These are phyloP conservation scores for Ethmia dodecea DNA, from an alignment of 2,888 invertebrate genomes.

Conservation along the genomic window DNA sequence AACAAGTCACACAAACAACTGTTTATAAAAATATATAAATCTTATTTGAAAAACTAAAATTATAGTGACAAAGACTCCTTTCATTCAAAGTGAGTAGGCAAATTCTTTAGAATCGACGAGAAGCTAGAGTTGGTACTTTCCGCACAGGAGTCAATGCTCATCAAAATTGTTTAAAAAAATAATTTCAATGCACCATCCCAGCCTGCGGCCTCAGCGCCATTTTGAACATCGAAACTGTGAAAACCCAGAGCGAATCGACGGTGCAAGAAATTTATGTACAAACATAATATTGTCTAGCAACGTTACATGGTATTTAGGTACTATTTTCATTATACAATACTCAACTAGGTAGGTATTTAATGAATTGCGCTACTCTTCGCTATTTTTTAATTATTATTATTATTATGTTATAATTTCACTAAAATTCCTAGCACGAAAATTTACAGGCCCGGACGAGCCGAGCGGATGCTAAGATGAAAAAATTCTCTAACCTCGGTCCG, in stretches of 20 bases:
- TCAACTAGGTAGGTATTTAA: constrained; percentile 65
- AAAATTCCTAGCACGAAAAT: constrained; percentile 55
- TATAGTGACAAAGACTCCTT: constrained; percentile 42
- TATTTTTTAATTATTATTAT: constrained; percentile 34
- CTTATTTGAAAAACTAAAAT: constrained; percentile 64
- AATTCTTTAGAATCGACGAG: neutral
- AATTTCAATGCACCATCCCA: constrained; percentile 53
- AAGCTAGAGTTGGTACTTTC: neutral
- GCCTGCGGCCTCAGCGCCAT: constrained; percentile 26
- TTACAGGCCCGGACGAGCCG: constrained; percentile 36
- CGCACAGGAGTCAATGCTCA: constrained; percentile 5
- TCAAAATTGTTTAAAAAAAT: constrained; percentile 41
- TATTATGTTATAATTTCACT: constrained; percentile 58
- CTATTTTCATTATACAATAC: constrained; percentile 56
- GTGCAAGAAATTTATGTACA: constrained; percentile 54
- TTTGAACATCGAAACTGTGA: constrained; percentile 18
- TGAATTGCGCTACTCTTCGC: constrained; percentile 72
- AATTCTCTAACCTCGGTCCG: constrained; percentile 51
- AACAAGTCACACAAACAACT: constrained; percentile 67
- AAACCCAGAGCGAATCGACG: constrained; percentile 34
- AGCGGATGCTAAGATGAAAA: constrained; percentile 39
- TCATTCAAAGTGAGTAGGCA: neutral
- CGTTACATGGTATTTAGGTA: constrained; percentile 62
- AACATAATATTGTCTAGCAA: constrained; percentile 71
- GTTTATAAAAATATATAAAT: constrained; percentile 75